Evolutionary conservation across 2,888 invertebrate genomes (phyloP), one percentile per base, ranked within the genome.

Genomic region (Steinernema scapterisci): DNA sequence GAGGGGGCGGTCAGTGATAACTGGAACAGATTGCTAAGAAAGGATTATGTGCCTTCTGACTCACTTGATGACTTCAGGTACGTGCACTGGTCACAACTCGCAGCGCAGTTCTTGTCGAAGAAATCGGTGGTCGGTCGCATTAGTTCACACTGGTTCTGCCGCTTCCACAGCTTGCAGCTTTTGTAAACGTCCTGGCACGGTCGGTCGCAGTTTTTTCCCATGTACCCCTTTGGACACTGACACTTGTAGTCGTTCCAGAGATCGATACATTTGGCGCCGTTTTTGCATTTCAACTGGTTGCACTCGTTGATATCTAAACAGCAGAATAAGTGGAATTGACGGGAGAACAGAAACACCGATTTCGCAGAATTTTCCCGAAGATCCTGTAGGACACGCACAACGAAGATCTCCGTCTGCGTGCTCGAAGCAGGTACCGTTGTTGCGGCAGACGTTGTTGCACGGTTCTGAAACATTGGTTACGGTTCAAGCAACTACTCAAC

Each of bases 21-120:
- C 79, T 79, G 46, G 16, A 27, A 25, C 25, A 45, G 51, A 48
- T 9, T 23, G 43, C 25, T 52, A 3, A 56, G n/a, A 31, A 44
- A 45, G 71, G 25, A 71, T 7, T 45, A 38, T 5, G 16, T 72
- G n/a, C n/a, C n/a, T n/a, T n/a, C n/a, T n/a, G 3, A 38, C 73
- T 44, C 23, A 78, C 77, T 43, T 71, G 79, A 78, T 7, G 38
- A 56, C 13, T 76, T 52, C 11, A 73, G 71, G 56, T 23, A 71
- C 11, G 11, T 72, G 72, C 82, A 83, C 19, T 77, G 72, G 44
- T 75, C 79, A 73, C 83, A 83, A 19, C 80, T 78, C 0, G 76
- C 79, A 3, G 82, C 81, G 73, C 83, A 83, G 71, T 83, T 83
- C 16, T 78, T 21, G 54, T 83, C 80, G 73, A 83, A 83, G 54